Percentiles rank a stretch among this genome's conserved stretches.
Evolutionary conservation across 2,113 vertebrate genomes (phyloP).

Genomic region (Sinocyclocheilus anophthalmus): DNA sequence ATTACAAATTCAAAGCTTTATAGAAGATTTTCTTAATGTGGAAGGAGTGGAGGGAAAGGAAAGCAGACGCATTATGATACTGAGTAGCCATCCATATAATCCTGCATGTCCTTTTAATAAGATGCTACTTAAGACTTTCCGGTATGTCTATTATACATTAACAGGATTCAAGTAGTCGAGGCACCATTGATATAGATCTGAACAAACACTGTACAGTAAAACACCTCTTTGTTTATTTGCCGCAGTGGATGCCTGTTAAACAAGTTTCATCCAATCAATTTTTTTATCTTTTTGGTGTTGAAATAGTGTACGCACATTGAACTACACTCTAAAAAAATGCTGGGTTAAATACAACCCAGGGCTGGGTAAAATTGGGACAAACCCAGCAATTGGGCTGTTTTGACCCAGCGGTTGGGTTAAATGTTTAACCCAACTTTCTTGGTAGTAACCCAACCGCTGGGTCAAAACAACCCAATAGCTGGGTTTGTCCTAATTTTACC

Average conservation of each 20-base stretch:
- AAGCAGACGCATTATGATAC: neutral
- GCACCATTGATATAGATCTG: neutral
- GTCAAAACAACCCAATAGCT: too few species aligned
- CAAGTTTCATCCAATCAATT: neutral
- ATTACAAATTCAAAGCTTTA: slow-evolving; percentile 33
- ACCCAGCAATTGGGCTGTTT: too few species aligned
- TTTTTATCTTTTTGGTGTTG: neutral
- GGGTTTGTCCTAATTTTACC: too few species aligned
- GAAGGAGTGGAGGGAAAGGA: neutral
- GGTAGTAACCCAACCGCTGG: too few species aligned
- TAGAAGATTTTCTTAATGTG: neutral
- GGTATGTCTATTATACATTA: slow-evolving; percentile 5
- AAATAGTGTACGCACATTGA: neutral
- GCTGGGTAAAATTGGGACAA: too few species aligned
- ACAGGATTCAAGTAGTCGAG: neutral
- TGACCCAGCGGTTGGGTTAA: too few species aligned
- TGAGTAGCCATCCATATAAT: slow-evolving; percentile 1
- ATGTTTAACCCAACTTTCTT: too few species aligned
- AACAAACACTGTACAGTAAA: slow-evolving; percentile 30
- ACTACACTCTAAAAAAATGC: too few species aligned
- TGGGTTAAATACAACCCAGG: too few species aligned
- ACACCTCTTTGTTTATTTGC: neutral
- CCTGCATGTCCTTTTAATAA: slow-evolving; percentile 19
- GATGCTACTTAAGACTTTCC: slow-evolving; percentile 13
- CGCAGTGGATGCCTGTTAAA: neutral